phyloP scores from a whole-genome alignment of 1,140 invertebrate genomes.

The Leptinotarsa texana region DNA sequence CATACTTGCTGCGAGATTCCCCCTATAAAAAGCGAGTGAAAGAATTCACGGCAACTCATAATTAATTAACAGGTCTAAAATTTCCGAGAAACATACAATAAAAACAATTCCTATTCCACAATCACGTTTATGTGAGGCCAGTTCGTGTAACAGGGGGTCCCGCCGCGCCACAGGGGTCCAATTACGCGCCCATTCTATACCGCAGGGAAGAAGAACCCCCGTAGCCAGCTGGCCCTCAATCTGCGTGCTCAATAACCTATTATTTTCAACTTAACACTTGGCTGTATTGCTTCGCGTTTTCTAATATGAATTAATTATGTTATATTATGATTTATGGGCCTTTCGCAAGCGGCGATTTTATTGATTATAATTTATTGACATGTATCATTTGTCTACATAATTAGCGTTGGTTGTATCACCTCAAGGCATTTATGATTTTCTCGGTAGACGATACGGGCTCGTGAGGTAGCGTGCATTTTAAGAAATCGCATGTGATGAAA shows the following conservation, averaged over 20 bases:
- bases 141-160: conserved; percentile 25
- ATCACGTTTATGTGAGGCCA: conserved; percentile 20
- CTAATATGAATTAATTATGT: conserved; percentile 29
- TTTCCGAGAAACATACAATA: conserved; percentile 19
- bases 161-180: conserved; percentile 42
- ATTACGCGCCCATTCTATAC: conserved; percentile 46
- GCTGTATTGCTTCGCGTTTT: conserved; percentile 8
- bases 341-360: conserved; percentile 9
- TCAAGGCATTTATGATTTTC: not conserved
- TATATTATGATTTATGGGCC: conserved; percentile 26
- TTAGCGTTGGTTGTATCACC: not conserved
- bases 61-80: not conserved
- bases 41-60: not conserved
- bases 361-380: conserved; percentile 14
- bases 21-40: not conserved
- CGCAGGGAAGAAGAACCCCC: conserved; percentile 9
- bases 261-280: conserved; percentile 35
- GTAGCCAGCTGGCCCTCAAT: conserved; percentile 27
- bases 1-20: too few relatives aligned
- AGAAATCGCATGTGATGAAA: too few relatives aligned
- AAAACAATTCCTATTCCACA: conserved; percentile 22
- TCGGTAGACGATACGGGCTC: not conserved
- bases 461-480: too few relatives aligned
- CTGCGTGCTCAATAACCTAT: conserved; percentile 28
- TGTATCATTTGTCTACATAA: not conserved